phyloP scores from a whole-genome alignment of 2,797 vertebrate species.

The Chaunax sp. region DNA sequence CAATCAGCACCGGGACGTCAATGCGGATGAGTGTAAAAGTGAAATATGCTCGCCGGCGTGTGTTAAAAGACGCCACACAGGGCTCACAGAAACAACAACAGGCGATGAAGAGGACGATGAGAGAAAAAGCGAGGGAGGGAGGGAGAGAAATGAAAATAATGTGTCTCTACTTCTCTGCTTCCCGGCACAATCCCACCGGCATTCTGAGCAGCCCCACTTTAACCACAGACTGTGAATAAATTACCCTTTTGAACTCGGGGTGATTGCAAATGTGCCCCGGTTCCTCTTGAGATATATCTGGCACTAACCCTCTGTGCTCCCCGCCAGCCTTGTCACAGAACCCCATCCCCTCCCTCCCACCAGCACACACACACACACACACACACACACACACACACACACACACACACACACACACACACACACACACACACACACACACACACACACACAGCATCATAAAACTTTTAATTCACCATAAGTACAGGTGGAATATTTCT shows the following conservation, averaged over 20 bases:
- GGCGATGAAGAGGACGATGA: constrained; percentile 65
- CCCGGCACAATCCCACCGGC: constrained; percentile 76
- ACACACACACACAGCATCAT: constrained; percentile 55
- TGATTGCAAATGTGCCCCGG: constrained; percentile 83
- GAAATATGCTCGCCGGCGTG: constrained; percentile 79
- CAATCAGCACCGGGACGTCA: constrained; percentile 82
- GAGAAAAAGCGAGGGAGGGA: constrained; percentile 20
- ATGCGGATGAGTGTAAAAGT: constrained; percentile 82
- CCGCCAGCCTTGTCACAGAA: constrained; percentile 75
- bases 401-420: constrained; percentile 24
- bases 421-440: constrained; percentile 30
- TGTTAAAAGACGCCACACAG: constrained; percentile 79
- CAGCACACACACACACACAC: constrained; percentile 11
- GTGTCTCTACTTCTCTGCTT: constrained; percentile 69
- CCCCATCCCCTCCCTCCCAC: constrained; percentile 18
- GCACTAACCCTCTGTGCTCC: constrained; percentile 74
- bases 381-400: constrained; percentile 13
- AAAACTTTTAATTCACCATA: constrained; percentile 73
- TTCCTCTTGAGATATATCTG: constrained; percentile 83
- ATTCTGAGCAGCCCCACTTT: constrained; percentile 78
- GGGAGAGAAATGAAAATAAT: constrained; percentile 70
- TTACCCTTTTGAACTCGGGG: constrained; percentile 85
- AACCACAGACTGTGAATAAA: constrained; percentile 85
- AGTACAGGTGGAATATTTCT: constrained; percentile 56
- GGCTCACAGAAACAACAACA: constrained; percentile 71